Base-by-base conservation (phyloP, 2,888 invertebrate species). In the Suillia variegata region DNA sequence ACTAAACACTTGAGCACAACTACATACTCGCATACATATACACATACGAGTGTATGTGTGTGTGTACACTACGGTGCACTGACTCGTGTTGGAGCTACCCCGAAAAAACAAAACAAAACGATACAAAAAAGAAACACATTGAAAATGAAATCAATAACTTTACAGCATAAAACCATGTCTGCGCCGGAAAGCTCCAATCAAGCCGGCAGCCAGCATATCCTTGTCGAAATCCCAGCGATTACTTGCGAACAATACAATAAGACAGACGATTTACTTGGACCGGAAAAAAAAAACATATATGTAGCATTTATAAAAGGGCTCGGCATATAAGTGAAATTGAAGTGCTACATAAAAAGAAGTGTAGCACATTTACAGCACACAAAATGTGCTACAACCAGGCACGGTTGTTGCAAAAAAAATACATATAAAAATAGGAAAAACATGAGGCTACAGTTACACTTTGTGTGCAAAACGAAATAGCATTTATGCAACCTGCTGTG, bases 111-210 rank as follows among this genome's bases (percentile, higher is more conserved):
- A n/a, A n/a, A n/a, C n/a, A n/a, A n/a, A n/a, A n/a, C n/a, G n/a
- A n/a, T n/a, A n/a, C n/a, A n/a, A 26, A 38, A 38, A 38, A n/a
- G 6, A n/a, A 38, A 38, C 38, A 6, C 38, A 8, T n/a, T 4
- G 15, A 38, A 38, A 10, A 38, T 10, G n/a, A 38, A 38, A 38
- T 38, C 38, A 38, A 38, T 38, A 38, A 38, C 38, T 38, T 13
- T n/a, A n/a, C 38, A 38, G n/a, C 15, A 38, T 38, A 38, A 38
- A 4, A 38, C 13, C 60, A 70, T 74, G 75, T 72, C 72, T 72
- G 73, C 74, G 67, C 64, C 72, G 72, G 72, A 72, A 72, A 74
- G 70, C 72, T 66, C 73, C 72, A 72, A 72, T 72, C 72, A 72
- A 72, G 69, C 64, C 67, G 75, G 17, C 42, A 47, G 67, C 60